Percentiles rank a stretch among this genome's conserved stretches.
Evolutionary conservation across 2,113 vertebrate genomes (phyloP).

Genomic region (Ranitomeya variabilis): DNA sequence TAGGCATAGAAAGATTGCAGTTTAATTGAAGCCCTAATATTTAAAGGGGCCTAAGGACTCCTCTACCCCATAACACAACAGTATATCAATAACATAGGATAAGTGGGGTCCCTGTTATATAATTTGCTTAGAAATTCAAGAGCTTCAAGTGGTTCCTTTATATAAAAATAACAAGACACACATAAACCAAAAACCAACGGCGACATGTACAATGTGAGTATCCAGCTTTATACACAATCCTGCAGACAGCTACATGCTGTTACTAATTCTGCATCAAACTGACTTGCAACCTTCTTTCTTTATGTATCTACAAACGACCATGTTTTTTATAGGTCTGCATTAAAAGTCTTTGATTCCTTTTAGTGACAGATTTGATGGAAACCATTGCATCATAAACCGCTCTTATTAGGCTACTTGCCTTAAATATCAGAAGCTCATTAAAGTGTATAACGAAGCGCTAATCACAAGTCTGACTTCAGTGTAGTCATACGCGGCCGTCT

Average conservation of each 20-base stretch:
- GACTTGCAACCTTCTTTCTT: neutral
- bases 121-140: too few species aligned
- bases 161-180: neutral
- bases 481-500: constrained; percentile 28
- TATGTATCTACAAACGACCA: constrained; percentile 5
- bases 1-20: too few species aligned
- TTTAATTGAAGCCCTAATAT: too few species aligned
- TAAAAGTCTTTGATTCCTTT: neutral
- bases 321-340: neutral
- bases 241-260: neutral
- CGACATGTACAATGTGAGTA: neutral
- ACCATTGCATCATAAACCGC: constrained; percentile 4
- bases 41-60: too few species aligned
- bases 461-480: constrained; percentile 33
- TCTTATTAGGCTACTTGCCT: constrained; percentile 3
- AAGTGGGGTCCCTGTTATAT: too few species aligned
- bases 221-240: neutral
- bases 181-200: neutral
- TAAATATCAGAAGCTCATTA: constrained; percentile 27
- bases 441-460: constrained; percentile 12
- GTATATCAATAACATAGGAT: too few species aligned
- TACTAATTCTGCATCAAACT: neutral
- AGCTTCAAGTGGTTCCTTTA: too few species aligned
- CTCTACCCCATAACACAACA: too few species aligned
- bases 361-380: neutral